Evolutionary conservation across 2,113 vertebrate genomes (phyloP).

Genomic region (Anseranas semipalmata): DNA sequence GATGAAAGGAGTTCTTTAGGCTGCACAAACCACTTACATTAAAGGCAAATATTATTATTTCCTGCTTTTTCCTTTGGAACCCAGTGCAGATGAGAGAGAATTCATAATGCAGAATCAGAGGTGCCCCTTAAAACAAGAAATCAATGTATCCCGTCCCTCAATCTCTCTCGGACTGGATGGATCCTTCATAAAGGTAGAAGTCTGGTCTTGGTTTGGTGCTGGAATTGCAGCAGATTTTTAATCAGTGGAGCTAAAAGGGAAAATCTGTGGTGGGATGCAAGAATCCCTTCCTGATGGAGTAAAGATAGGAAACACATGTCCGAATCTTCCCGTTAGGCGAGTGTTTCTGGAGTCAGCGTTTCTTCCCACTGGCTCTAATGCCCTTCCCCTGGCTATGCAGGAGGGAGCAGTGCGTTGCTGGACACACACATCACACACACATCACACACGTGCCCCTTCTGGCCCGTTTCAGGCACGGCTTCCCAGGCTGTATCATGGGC

Average conservation of each 20-base stretch:
- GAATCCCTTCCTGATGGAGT: background rate
- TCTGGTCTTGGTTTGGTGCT: background rate
- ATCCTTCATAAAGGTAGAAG: background rate
- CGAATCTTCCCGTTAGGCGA: background rate
- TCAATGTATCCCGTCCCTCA: background rate
- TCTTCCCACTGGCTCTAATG: background rate
- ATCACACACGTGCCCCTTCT: background rate
- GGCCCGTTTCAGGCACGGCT: background rate
- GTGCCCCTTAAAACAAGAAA: background rate
- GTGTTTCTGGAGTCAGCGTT: background rate
- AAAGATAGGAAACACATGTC: background rate
- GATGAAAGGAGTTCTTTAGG: background rate
- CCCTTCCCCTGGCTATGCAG: background rate
- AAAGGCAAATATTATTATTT: background rate
- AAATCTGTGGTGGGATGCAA: background rate
- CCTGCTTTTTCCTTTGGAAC: background rate
- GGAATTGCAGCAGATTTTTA: background rate
- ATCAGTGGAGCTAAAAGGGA: background rate
- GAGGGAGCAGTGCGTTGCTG: background rate
- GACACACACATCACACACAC: background rate
- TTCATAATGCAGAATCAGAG: background rate
- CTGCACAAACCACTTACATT: background rate
- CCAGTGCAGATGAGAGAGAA: background rate
- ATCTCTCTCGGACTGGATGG: background rate
- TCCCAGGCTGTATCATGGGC: conserved; percentile 37